Percentiles rank a stretch among this genome's conserved stretches.
phyloP scores from a whole-genome alignment of 1,140 invertebrate genomes.

The Bombus superbus region DNA sequence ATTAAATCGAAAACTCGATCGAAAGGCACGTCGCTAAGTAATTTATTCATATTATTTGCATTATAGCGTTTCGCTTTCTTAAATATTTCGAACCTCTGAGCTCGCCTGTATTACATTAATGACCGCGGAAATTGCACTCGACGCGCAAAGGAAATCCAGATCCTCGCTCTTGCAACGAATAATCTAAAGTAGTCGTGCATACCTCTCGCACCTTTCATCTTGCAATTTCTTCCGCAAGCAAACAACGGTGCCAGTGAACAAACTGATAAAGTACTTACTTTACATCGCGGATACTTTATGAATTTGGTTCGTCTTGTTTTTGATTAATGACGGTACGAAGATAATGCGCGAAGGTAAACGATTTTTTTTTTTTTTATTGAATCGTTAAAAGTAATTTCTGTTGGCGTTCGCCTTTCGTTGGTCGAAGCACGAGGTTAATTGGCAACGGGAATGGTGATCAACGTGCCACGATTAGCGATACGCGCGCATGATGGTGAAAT shows the following conservation, averaged over 20 bases:
- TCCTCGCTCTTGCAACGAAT: neutral
- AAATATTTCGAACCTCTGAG: neutral
- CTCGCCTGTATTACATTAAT: neutral
- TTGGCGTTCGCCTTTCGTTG: neutral
- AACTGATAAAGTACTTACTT: neutral
- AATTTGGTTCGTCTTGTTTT: slow-evolving; percentile 5
- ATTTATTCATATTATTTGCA: neutral
- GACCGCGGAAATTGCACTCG: neutral
- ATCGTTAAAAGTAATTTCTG: neutral
- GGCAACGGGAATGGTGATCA: neutral
- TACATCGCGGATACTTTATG: neutral
- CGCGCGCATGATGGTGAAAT: neutral
- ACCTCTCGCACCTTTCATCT: slow-evolving; percentile 26
- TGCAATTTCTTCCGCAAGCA: neutral
- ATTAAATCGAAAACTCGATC: neutral
- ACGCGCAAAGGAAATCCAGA: neutral
- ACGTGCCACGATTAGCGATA: neutral
- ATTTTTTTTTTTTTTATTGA: neutral
- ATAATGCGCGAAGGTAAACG: neutral
- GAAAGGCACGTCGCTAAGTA: too few relatives aligned
- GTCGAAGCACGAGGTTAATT: neutral
- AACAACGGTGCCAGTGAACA: too few relatives aligned
- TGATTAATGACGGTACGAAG: slow-evolving; percentile 18
- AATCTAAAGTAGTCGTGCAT: neutral
- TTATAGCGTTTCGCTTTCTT: too few relatives aligned